Evolutionary conservation across 2,888 invertebrate species (phyloP), one percentile per base, ranked within the genome.

Genomic region (Leptothorax acervorum): DNA sequence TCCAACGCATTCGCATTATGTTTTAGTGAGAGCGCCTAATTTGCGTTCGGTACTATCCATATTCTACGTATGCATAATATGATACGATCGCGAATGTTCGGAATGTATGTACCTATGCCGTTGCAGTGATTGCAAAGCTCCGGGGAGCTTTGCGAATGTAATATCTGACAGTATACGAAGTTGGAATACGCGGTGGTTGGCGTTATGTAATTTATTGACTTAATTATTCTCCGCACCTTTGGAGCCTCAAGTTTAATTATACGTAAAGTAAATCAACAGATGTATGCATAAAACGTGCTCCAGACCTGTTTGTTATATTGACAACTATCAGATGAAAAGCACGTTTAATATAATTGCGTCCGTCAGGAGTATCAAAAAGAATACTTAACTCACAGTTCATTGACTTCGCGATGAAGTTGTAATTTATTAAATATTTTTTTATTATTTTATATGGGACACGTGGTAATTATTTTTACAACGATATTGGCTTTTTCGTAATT

Each of bases 21-120:
- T 87, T 87, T 87, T 87, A 87, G 68, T 63, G 48, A 78, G 79
- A 60, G 18, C 28, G 60, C 68, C 74, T 87, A 87, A 87, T 87
- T 79, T 85, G 78, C 74, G 74, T 87, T 86, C 57, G 57, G 18
- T 9, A 62, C 45, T 63, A 81, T 76, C 82, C 66, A 62, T 81
- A 73, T 81, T 73, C 73, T 51, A 18, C 73, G 48, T 73, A 62
- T 73, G 79, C 79, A 51, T 81, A 81, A 73, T 81, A 48, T 39
- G 79, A 81, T 81, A 81, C 39, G 39, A 81, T 81, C 51, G 48
- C 60, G 73, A 73, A 51, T 73, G 48, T 81, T 79, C 60, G 79
- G 73, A 73, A 81, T 81, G 79, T 73, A 81, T 57, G 79, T 71
- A 79, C 74, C 73, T 73, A 18, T 31, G 31, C 51, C 73, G 39